Evolutionary conservation across 2,113 vertebrate species (phyloP).

Genomic region (Loxodonta africana): DNA sequence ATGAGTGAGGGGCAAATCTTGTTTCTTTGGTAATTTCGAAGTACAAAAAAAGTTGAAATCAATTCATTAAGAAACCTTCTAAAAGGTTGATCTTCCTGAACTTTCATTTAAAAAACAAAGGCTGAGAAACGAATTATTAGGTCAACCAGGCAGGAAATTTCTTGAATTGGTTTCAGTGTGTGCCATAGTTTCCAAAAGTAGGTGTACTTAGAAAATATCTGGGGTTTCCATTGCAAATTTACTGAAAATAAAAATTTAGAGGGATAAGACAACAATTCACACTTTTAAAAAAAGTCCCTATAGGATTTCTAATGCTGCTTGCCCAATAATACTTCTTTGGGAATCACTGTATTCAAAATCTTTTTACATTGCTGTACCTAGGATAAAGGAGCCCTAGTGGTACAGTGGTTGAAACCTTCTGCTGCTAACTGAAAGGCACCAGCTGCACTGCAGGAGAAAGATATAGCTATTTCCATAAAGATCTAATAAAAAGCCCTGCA

Average conservation of each 20-base stretch:
- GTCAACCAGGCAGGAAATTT: too few species aligned
- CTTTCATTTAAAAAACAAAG: constrained; percentile 3
- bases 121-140: background rate
- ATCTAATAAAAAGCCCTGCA: too few species aligned
- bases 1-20: background rate
- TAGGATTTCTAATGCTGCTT: background rate
- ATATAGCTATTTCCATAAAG: too few species aligned
- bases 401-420: too few species aligned
- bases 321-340: background rate
- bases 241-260: background rate
- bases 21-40: background rate
- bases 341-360: background rate
- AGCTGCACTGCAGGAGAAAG: too few species aligned
- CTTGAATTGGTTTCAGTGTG: background rate
- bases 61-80: background rate
- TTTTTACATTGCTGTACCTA: background rate
- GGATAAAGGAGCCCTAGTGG: too few species aligned
- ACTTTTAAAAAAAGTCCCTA: background rate
- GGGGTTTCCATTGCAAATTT: background rate
- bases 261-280: background rate
- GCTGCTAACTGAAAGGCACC: too few species aligned
- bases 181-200: background rate
- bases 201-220: background rate
- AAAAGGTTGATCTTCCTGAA: background rate
- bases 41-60: background rate